A percentile compares a stretch with the other conserved stretches of the same genome.
Conservation (phyloP, 2,888 invertebrate genomes). For the Apodemia zela region DNA sequence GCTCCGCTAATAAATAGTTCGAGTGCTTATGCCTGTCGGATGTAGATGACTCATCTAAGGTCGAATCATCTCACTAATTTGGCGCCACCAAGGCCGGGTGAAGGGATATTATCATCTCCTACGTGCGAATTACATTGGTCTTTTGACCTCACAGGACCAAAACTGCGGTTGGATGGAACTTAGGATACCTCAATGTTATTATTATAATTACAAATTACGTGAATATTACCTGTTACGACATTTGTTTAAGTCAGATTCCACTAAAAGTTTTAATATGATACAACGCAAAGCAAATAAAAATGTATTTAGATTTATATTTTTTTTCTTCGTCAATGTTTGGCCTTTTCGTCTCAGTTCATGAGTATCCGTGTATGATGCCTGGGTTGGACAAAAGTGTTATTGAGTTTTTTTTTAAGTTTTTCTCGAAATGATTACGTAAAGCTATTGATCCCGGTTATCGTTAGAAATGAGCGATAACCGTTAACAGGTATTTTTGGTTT, state of each 20-base stretch:
- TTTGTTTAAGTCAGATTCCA: background rate
- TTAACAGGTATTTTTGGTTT: no score
- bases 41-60: conserved; percentile 29
- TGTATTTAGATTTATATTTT: no score
- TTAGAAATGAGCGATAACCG: no score
- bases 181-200: conserved; percentile 5
- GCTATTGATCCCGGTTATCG: no score
- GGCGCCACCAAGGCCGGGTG: conserved; percentile 52
- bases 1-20: background rate
- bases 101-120: conserved; percentile 47
- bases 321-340: no score
- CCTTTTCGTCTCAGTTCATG: no score
- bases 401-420: no score
- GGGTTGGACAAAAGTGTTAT: no score
- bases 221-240: background rate
- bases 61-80: conserved; percentile 41
- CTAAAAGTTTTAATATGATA: background rate
- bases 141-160: conserved; percentile 15
- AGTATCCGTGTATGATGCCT: no score
- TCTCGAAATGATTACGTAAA: no score
- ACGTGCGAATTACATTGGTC: conserved; percentile 43
- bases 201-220: conserved; percentile 2
- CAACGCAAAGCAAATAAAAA: background rate
- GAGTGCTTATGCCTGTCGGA: conserved; percentile 1
- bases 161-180: conserved; percentile 13